These are phyloP conservation scores for Drosophila littoralis DNA, from an alignment of 1,140 invertebrate species.

Conservation along the genomic window DNA sequence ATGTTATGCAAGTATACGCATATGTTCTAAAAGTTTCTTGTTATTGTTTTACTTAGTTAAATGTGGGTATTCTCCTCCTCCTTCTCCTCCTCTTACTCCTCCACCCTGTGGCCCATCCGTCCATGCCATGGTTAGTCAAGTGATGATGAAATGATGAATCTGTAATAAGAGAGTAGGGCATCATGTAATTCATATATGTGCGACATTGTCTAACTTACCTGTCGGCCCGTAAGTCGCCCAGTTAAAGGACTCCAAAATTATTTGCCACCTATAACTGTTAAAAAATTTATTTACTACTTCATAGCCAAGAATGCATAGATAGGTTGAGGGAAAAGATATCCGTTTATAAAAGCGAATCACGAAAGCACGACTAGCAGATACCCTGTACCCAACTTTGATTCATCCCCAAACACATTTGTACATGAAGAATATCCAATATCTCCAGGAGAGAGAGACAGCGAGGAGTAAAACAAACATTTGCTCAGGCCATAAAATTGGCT, in stretches of 20 bases:
- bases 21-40: not conserved
- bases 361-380: not conserved
- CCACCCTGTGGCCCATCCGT: not conserved
- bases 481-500: no score
- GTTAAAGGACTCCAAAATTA: constrained; percentile 43
- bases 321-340: no score
- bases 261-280: constrained; percentile 79
- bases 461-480: no score
- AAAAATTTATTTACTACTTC: constrained; percentile 33
- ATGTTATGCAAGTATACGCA: constrained; percentile 6
- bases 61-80: not conserved
- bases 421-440: no score
- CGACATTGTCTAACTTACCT: constrained; percentile 21
- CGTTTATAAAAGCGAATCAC: not conserved
- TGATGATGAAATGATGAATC: not conserved
- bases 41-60: not conserved
- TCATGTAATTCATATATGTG: not conserved
- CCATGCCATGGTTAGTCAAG: not conserved
- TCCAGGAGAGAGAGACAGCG: no score
- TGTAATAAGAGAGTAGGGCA: not conserved
- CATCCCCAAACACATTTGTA: no score
- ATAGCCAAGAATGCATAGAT: no score
- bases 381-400: not conserved
- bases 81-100: not conserved
- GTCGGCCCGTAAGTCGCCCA: constrained; percentile 14